These are phyloP conservation scores for Apodemia duryi DNA, from an alignment of 2,888 invertebrate species.

Conservation along the genomic window DNA sequence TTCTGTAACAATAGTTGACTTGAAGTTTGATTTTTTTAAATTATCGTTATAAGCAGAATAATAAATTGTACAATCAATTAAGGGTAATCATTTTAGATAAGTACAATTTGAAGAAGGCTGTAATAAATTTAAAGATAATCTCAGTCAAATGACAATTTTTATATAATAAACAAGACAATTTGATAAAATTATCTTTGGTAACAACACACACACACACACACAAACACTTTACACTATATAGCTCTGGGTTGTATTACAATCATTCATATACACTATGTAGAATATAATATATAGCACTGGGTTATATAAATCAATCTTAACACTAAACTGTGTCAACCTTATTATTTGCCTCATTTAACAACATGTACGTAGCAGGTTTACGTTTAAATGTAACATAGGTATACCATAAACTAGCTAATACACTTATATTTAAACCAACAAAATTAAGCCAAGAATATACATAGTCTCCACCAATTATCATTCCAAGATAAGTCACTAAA, in stretches of 20 bases:
- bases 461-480: constrained; percentile 99
- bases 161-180: constrained; percentile 20
- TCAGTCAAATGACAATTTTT: not conserved
- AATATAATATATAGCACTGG: no score
- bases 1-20: no score
- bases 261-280: constrained; percentile 37
- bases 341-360: constrained; percentile 46
- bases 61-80: no score
- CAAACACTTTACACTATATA: no score
- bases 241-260: constrained; percentile 40
- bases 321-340: constrained; percentile 60
- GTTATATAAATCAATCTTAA: no score
- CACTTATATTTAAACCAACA: constrained; percentile 96
- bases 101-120: no score
- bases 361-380: constrained; percentile 65
- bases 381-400: constrained; percentile 91
- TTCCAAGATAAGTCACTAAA: constrained; percentile 97
- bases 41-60: no score
- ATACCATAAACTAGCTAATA: constrained; percentile 90
- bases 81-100: no score
- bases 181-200: constrained; percentile 53
- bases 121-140: not conserved
- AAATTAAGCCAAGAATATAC: constrained; percentile 97
- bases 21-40: no score
- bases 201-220: constrained; percentile 41